Conservation (phyloP, 2,797 vertebrate species). For the Heliangelus exortis region DNA sequence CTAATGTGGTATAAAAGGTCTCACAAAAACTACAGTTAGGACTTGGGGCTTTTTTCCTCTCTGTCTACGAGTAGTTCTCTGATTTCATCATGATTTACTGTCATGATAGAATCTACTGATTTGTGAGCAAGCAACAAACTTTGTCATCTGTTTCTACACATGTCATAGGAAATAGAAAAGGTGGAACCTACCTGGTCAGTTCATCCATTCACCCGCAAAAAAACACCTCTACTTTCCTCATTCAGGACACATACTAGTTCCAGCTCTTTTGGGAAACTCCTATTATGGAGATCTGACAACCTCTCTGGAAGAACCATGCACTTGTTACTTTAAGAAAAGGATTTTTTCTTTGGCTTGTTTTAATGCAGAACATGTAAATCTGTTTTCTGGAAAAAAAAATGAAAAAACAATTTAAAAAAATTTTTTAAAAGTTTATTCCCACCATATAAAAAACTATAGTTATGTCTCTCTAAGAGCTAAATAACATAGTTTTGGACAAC, state of each 20-base stretch:
- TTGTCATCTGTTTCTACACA: neutral
- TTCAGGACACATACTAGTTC: neutral
- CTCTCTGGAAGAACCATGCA: neutral
- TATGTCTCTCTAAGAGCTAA: neutral
- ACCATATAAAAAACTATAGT: neutral
- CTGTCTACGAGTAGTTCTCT: neutral
- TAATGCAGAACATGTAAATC: neutral
- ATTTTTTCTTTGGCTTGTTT: neutral
- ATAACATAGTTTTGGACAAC: neutral
- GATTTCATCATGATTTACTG: conserved; percentile 9
- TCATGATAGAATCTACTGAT: conserved; percentile 1
- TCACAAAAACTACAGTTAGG: neutral
- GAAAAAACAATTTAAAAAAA: no score
- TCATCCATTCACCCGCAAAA: neutral
- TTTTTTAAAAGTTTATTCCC: neutral
- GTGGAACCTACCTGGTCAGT: neutral
- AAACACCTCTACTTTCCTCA: neutral
- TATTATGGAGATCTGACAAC: neutral
- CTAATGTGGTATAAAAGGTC: neutral
- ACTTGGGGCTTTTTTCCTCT: neutral
- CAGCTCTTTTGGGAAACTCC: neutral
- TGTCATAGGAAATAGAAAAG: neutral
- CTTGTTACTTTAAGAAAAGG: neutral
- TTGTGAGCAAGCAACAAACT: neutral
- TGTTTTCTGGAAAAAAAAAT: neutral